Evolutionary conservation across 2,888 invertebrate species (phyloP), one percentile per base, ranked within the genome.

Genomic region (Torymus aiolomorphi): DNA sequence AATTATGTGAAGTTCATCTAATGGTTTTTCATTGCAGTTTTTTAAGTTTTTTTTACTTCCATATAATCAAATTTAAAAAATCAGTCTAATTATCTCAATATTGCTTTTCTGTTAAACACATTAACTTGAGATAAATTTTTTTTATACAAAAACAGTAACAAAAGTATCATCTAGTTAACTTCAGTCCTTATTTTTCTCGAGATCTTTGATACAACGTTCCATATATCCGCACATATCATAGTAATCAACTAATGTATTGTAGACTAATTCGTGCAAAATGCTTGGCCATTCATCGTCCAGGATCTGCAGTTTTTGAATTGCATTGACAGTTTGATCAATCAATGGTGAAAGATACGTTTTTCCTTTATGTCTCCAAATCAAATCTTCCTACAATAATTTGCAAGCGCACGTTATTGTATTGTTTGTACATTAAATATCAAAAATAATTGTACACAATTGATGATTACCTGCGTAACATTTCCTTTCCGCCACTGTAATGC

Each of bases 191-290:
- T 56, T 63, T 12, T 72, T 82, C 78, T 87, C 84, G 54, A 90
- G 85, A 73, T 84, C 85, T 71, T 89, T 88, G 72, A 89, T 89
- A 82, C 91, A 91, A 71, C 88, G 93, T 88, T 96, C 95, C 91
- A 96, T 94, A 88, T 97, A 97, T 77, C 92, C 91, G 87, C 96
- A 95, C 92, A 96, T 93, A 84, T 96, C 93, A n/a, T 95, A 93
- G 88, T 95, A 97, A 89, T 97, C 97, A 80, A 93, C 92, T 80
- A 97, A 91, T 14, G 96, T 95, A 84, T 95, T 95, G 85, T 94
- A 94, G 82, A 97, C 94, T 90, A 96, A 94, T 87, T 96, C 95
- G 65, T 94, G 92, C 84, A 97, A 92, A 86, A 97, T 93, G 73
- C 92, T 92, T 16, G 96, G 95, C 97, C 97, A 97, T 86, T 95